phyloP scores from a whole-genome alignment of 1,140 invertebrate genomes.

The Charaxes varanes region DNA sequence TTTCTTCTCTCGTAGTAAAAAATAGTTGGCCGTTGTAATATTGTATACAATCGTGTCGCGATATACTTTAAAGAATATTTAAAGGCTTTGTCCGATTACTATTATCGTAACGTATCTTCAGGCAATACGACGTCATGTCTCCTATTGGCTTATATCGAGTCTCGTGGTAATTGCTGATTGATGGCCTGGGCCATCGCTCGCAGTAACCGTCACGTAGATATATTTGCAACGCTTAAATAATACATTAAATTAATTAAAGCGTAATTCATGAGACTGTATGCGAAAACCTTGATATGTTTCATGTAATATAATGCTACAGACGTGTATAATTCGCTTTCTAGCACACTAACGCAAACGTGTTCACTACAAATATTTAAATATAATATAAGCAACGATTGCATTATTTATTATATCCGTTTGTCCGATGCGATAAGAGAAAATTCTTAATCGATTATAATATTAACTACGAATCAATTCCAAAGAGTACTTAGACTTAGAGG shows the following conservation, averaged over 20 bases:
- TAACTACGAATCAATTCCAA: conserved; percentile 21
- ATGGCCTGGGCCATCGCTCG: too few species aligned
- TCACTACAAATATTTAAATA: neutral
- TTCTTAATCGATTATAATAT: conserved; percentile 11
- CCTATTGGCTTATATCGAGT: too few species aligned
- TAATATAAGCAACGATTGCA: conserved; percentile 1
- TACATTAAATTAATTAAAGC: neutral
- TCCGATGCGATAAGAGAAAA: too few species aligned
- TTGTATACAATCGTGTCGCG: too few species aligned
- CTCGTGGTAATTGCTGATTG: too few species aligned
- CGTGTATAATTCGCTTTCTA: neutral
- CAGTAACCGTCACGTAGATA: neutral
- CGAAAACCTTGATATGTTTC: conserved; percentile 2
- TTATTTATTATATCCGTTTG: neutral
- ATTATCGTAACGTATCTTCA: too few species aligned
- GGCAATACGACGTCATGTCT: too few species aligned
- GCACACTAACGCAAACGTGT: neutral
- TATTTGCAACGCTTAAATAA: too few species aligned
- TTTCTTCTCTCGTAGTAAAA: too few species aligned
- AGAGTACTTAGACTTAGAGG: conserved; percentile 13
- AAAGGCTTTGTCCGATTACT: too few species aligned
- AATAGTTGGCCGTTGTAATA: too few species aligned
- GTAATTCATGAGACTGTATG: neutral
- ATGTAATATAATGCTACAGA: neutral
- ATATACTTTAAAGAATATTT: too few species aligned